phyloP scores from a whole-genome alignment of 2,797 vertebrate genomes.

The Pelochelys cantorii region DNA sequence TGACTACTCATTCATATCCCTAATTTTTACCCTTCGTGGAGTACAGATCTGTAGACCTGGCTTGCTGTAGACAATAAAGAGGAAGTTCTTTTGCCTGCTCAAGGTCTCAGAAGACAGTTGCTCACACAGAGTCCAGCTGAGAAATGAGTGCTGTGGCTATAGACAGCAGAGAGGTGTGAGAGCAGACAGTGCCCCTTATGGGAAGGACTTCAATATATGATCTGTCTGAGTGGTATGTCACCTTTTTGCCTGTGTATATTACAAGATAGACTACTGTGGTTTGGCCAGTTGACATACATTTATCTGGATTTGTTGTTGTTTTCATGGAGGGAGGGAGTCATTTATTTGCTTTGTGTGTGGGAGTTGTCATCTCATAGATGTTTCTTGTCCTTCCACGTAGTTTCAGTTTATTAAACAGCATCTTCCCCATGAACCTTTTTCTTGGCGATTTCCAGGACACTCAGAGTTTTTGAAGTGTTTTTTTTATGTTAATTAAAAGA shows the following conservation, averaged over 20 bases:
- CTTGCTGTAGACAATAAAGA: background rate
- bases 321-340: constrained; percentile 37
- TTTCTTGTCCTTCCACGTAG: constrained; percentile 33
- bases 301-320: background rate
- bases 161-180: background rate
- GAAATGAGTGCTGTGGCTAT: background rate
- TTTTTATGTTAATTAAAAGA: constrained; percentile 14
- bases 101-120: background rate
- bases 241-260: constrained; percentile 60
- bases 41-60: accelerated
- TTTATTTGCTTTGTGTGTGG: constrained; percentile 61
- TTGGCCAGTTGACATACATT: constrained; percentile 18
- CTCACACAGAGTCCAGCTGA: background rate
- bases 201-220: constrained; percentile 29
- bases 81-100: background rate
- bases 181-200: background rate
- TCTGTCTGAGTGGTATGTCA: constrained; percentile 44
- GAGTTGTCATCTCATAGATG: constrained; percentile 3
- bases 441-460: background rate
- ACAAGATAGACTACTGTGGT: constrained; percentile 29
- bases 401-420: background rate
- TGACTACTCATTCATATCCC: background rate
- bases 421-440: background rate
- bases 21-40: background rate
- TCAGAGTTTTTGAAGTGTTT: constrained; percentile 1